Base-by-base conservation (phyloP, 2,797 vertebrate genomes). In the Enteromius argenteus region DNA sequence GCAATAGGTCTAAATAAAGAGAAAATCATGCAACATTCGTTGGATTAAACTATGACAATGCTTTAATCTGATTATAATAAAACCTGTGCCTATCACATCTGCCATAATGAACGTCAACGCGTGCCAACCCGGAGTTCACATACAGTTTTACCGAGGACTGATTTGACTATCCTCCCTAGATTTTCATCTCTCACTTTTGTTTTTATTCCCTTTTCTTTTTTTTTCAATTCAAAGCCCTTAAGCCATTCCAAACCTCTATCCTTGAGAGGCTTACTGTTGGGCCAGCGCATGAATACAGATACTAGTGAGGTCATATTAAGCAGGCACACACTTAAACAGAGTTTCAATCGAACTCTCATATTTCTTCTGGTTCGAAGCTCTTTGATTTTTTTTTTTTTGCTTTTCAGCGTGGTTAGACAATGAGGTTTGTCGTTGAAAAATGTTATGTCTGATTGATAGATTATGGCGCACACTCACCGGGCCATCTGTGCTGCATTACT, bases 231-330 rank as follows among this genome's bases (percentile, higher is more conserved):
- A 80, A 84, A 89, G 82, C 84, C 79, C 79, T 84, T 86, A 87
- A 90, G 89, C 88, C 86, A 88, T 86, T 42, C 81, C 82, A 75
- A 84, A 87, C 84, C 82, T 85, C 85, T 58, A 87, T 89, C 84
- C 79, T 86, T 86, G 62, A 79, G 84, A 86, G 86, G 87, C 88
- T 90, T 88, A 88, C 66, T 46, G 62, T 86, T 78, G 84, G 83
- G 76, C 77, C 85, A 49, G 84, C n/a, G 68, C 69, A 87, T 87
- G 87, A 88, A 89, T 87, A 89, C 87, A 83, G 82, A 89, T 86
- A 82, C 72, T 60, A 49, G 60, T 74, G 53, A 88, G 86, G 84
- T 81, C 56, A 84, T 78, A 80, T 84, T 80, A 87, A 64, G 14
- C 72, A 76, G 62, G 68, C 81, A 81, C 46, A 77, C 71, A 85